Evolutionary conservation across 2,888 invertebrate genomes (phyloP).

Genomic region (Mimas tiliae): DNA sequence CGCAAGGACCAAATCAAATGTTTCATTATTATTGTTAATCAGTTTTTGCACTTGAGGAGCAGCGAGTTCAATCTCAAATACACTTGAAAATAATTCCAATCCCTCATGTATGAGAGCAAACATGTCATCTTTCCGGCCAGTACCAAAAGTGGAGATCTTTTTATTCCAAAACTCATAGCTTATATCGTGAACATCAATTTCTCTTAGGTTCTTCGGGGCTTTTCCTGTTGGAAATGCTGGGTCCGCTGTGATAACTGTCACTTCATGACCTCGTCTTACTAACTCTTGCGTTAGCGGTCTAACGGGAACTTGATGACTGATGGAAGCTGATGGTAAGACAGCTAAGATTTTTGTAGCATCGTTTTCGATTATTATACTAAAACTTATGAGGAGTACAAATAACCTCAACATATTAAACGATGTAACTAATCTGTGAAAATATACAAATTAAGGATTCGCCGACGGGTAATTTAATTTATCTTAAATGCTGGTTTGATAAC

Average conservation of each 20-base stretch:
- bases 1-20: conserved; percentile 56
- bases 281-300: conserved; percentile 57
- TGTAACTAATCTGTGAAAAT: no score
- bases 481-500: no score
- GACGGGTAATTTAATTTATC: no score
- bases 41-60: conserved; percentile 41
- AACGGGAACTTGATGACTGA: conserved; percentile 61
- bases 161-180: conserved; percentile 44
- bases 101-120: not conserved
- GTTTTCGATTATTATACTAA: no score
- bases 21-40: conserved; percentile 38
- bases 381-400: no score
- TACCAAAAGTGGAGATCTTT: conserved; percentile 21
- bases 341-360: conserved; percentile 56
- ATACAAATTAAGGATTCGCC: no score
- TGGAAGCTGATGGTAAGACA: conserved; percentile 54
- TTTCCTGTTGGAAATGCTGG: conserved; percentile 46
- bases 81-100: not conserved
- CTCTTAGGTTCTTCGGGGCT: conserved; percentile 54
- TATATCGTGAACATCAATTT: conserved; percentile 60
- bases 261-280: conserved; percentile 63
- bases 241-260: conserved; percentile 62
- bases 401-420: no score
- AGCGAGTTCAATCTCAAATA: conserved; percentile 31
- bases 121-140: conserved; percentile 28